phyloP scores from a whole-genome alignment of 2,113 vertebrate species.

The Dicaeum eximium region DNA sequence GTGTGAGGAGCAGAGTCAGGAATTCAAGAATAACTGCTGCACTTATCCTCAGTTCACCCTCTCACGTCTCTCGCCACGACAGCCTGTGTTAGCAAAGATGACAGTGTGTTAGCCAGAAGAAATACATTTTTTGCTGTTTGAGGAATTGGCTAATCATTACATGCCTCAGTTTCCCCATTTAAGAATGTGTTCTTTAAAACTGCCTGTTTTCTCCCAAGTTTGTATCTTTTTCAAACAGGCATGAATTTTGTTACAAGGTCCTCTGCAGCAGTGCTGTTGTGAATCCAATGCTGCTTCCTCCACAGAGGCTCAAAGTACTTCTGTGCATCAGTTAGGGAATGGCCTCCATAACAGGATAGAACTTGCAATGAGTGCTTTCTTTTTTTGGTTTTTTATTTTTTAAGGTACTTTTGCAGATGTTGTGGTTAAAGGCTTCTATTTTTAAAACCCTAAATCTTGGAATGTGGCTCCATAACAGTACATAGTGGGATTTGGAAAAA shows the following conservation, averaged over 20 bases:
- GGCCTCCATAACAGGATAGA: neutral
- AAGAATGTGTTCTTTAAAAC: neutral
- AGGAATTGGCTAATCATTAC: neutral
- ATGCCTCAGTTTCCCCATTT: neutral
- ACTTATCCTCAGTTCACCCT: neutral
- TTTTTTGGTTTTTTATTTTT: neutral
- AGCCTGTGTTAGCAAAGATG: neutral
- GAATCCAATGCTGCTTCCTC: rapidly evolving
- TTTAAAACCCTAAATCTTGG: neutral
- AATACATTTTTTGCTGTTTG: neutral
- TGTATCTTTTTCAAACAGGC: neutral
- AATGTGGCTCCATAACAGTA: neutral
- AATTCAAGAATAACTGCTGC: neutral
- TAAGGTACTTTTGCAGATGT: neutral
- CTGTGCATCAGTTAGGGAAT: neutral
- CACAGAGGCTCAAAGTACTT: neutral
- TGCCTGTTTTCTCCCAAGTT: neutral
- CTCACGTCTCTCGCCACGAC: rapidly evolving
- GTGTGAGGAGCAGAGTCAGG: neutral
- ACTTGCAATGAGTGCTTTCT: neutral
- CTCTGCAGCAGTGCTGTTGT: rapidly evolving
- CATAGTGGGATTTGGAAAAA: neutral
- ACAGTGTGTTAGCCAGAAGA: neutral
- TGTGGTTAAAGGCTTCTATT: neutral
- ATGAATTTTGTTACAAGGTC: neutral